phyloP scores from a whole-genome alignment of 2,113 vertebrate species.

The Psephotus haematonotus region DNA sequence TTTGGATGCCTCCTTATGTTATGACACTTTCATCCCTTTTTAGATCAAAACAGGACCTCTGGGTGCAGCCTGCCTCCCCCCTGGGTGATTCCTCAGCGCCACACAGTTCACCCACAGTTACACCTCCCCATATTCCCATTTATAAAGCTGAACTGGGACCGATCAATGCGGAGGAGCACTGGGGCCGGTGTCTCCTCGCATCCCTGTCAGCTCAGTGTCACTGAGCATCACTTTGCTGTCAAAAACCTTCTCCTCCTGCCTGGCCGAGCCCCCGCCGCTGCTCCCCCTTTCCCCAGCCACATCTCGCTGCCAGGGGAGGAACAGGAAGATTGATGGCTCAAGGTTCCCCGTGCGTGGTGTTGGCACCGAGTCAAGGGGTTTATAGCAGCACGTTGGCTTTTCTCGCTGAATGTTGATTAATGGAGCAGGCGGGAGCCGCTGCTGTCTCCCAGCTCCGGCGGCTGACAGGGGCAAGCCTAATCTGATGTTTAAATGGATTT shows the following conservation, averaged over 20 bases:
- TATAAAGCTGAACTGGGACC: neutral
- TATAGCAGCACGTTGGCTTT: conserved; percentile 34
- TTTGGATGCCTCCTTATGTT: neutral
- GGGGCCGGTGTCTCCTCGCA: accelerated
- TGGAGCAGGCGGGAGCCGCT: conserved; percentile 36
- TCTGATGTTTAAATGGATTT: conserved; percentile 49
- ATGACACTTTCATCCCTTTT: neutral
- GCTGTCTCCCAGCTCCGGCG: conserved; percentile 51
- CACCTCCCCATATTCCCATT: neutral
- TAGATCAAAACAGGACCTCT: neutral
- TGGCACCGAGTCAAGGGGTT: conserved; percentile 30
- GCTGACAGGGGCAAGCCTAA: conserved; percentile 48
- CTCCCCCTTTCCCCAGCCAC: neutral
- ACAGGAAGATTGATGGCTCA: neutral
- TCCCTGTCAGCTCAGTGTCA: neutral
- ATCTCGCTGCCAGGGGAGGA: neutral
- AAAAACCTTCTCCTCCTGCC: neutral
- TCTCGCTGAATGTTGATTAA: conserved; percentile 65
- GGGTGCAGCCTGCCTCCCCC: neutral
- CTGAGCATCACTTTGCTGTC: neutral
- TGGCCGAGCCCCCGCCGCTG: neutral
- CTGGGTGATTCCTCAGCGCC: neutral
- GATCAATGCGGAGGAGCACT: accelerated
- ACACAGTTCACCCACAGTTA: neutral
- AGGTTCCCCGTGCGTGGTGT: neutral